A percentile compares a stretch with the other conserved stretches of the same genome.
Conservation (phyloP, 2,113 vertebrate species). For the Xenopus laevis region DNA sequence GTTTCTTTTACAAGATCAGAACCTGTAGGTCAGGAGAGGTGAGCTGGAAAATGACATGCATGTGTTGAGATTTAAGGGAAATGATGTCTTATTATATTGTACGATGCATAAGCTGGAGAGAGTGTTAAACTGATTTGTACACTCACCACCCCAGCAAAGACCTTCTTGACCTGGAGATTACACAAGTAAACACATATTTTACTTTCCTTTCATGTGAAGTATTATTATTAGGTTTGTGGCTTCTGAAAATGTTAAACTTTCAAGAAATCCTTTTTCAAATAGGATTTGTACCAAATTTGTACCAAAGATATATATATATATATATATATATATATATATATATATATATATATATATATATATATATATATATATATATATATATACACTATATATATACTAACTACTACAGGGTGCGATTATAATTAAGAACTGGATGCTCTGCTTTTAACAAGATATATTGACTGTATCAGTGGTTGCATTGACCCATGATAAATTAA, state of each 20-base stretch:
- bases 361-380: no score
- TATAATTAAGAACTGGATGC: no score
- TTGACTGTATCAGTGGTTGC: no score
- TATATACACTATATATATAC: no score
- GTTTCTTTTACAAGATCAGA: conserved; percentile 53
- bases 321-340: no score
- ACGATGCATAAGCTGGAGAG: background rate
- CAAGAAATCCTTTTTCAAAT: no score
- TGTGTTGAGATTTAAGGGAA: background rate
- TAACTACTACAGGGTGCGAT: no score
- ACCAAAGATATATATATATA: no score
- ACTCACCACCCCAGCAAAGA: background rate
- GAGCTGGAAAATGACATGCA: conserved; percentile 38
- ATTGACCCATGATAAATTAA: no score
- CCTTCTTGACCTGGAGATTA: background rate
- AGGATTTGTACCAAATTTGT: no score
- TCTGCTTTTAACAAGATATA: no score
- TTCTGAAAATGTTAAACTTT: background rate
- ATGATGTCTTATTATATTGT: background rate
- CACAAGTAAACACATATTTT: background rate
- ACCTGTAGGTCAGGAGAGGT: conserved; percentile 52
- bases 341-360: no score
- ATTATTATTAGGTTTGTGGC: background rate
- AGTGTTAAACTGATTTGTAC: conserved; percentile 1
- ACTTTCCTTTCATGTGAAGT: background rate